Evolutionary conservation across 2,888 invertebrate genomes (phyloP).

Genomic region (Biston betularia): DNA sequence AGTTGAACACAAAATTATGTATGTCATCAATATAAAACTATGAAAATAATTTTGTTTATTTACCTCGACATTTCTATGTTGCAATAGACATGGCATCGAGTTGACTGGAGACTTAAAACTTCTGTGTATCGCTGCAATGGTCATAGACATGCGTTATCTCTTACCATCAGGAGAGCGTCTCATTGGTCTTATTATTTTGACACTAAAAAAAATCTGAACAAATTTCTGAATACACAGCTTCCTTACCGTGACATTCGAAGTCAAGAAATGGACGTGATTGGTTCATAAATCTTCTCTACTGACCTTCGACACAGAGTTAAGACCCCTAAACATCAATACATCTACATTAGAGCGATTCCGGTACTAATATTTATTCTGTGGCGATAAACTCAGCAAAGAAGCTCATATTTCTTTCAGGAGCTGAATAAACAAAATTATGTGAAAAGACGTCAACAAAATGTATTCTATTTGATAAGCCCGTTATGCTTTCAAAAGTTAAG

Average conservation of each 20-base stretch:
- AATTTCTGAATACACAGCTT: conserved; percentile 4
- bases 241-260: conserved; percentile 8
- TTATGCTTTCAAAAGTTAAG: conserved; percentile 17
- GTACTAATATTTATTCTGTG: not conserved
- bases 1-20: no score
- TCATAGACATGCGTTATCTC: no score
- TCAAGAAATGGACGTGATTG: conserved; percentile 30
- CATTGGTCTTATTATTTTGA: no score
- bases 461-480: conserved; percentile 7
- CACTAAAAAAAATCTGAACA: no score
- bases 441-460: not conserved
- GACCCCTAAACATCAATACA: conserved; percentile 30
- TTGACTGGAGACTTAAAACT: no score
- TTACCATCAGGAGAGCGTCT: no score
- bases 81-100: no score
- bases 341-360: conserved; percentile 34
- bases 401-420: conserved; percentile 22
- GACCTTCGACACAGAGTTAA: conserved; percentile 28
- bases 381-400: conserved; percentile 13
- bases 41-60: no score
- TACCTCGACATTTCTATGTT: no score
- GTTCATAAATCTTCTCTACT: conserved; percentile 35
- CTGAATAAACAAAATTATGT: conserved; percentile 9
- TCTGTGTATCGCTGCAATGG: no score
- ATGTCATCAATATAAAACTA: no score